Conservation (phyloP, 2,797 vertebrate species). For the Lithobates sylvaticus region DNA sequence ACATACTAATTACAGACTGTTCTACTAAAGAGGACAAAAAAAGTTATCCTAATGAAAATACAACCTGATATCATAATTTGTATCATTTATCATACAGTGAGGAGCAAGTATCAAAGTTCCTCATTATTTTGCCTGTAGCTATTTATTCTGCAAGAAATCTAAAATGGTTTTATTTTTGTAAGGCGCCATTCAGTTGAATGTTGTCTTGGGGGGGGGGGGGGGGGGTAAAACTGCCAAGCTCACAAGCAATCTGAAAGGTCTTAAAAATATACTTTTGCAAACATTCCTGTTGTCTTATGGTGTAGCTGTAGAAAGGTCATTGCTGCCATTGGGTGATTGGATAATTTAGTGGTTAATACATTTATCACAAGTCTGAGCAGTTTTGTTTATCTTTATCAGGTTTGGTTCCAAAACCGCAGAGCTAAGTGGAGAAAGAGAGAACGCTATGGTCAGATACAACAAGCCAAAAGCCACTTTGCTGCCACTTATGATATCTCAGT, state of each 20-base stretch:
- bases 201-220: neutral
- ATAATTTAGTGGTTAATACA: slow-evolving; percentile 50
- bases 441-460: slow-evolving; percentile 97
- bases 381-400: slow-evolving; percentile 74
- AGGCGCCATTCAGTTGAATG: slow-evolving; percentile 29
- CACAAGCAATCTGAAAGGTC: slow-evolving; percentile 16
- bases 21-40: neutral
- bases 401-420: slow-evolving; percentile 99
- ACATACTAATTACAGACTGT: neutral
- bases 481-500: slow-evolving; percentile 95
- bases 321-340: neutral
- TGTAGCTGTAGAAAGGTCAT: slow-evolving; percentile 12
- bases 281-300: slow-evolving; percentile 35
- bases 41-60: neutral
- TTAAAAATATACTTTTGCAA: slow-evolving; percentile 30
- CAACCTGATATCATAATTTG: neutral
- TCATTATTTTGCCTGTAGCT: neutral
- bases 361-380: slow-evolving; percentile 27
- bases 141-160: slow-evolving; percentile 1
- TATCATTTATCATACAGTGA: neutral
- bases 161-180: slow-evolving; percentile 22
- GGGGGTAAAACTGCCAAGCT: slow-evolving; percentile 17
- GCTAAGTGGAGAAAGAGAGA: slow-evolving; percentile 98
- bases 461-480: slow-evolving; percentile 95
- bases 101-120: neutral